A percentile compares a stretch with the other conserved stretches of the same genome.
These are phyloP conservation scores for Molorchus minor DNA, from an alignment of 2,888 invertebrate species.

Conservation along the genomic window DNA sequence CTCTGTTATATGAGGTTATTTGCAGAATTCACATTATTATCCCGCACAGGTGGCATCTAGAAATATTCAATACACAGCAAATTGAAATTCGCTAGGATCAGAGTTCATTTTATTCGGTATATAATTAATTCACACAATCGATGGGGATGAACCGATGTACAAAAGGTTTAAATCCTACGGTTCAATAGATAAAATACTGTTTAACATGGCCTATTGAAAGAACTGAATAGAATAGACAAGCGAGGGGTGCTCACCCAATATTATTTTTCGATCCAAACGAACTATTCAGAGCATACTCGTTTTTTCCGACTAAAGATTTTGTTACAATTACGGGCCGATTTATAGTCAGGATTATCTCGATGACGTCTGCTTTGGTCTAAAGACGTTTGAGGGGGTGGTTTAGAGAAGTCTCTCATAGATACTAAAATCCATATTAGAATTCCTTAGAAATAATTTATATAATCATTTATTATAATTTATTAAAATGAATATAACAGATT, in stretches of 20 bases:
- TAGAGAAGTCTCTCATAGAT: too few species aligned
- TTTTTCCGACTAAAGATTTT: slow-evolving; percentile 11
- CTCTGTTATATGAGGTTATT: neutral
- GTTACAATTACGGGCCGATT: too few species aligned
- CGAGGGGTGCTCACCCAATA: slow-evolving; percentile 11
- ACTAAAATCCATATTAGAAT: too few species aligned
- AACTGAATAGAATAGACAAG: slow-evolving; percentile 18
- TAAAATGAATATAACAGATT: too few species aligned
- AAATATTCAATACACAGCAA: too few species aligned
- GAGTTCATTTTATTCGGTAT: slow-evolving; percentile 6
- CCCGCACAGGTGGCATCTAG: neutral
- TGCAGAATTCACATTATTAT: neutral
- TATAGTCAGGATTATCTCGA: too few species aligned
- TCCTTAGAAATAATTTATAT: too few species aligned
- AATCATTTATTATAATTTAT: too few species aligned
- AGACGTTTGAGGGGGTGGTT: too few species aligned
- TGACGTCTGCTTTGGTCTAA: too few species aligned
- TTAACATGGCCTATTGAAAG: slow-evolving; percentile 20
- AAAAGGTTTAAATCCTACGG: slow-evolving; percentile 17
- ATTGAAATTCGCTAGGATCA: too few species aligned
- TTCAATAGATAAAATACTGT: slow-evolving; percentile 19
- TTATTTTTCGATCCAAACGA: slow-evolving; percentile 16
- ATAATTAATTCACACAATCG: slow-evolving; percentile 5
- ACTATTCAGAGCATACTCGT: slow-evolving; percentile 1
- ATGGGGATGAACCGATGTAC: slow-evolving; percentile 8